Evolutionary conservation across 2,113 vertebrate genomes (phyloP).

Genomic region (Anser brachyrhynchus): DNA sequence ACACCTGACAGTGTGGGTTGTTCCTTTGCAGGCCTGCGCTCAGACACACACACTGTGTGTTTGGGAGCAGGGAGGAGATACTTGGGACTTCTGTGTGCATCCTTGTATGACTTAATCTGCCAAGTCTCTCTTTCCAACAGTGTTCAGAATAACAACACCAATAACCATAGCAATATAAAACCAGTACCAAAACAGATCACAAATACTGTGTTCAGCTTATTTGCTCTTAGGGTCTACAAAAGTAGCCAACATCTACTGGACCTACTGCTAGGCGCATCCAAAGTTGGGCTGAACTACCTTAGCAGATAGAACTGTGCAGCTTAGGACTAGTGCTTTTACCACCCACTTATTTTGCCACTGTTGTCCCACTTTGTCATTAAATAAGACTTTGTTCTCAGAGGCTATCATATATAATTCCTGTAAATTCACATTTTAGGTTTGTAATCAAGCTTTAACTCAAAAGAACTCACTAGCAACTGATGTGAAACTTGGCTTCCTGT

Average conservation of each 20-base stretch:
- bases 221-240: not conserved
- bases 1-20: fast-evolving
- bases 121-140: not conserved
- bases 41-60: not conserved
- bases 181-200: not conserved
- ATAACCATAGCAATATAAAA: not conserved
- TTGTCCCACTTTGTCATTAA: not conserved
- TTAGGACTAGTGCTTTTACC: not conserved
- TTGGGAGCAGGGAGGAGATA: not conserved
- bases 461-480: not conserved
- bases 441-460: not conserved
- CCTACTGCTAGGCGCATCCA: not conserved
- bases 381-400: not conserved
- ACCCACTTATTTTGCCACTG: not conserved
- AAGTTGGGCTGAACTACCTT: not conserved
- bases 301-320: not conserved
- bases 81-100: not conserved
- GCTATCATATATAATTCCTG: not conserved
- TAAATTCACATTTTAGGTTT: not conserved
- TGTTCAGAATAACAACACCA: fast-evolving
- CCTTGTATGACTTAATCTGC: not conserved
- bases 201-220: not conserved
- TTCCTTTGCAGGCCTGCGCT: not conserved
- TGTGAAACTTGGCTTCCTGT: not conserved
- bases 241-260: fast-evolving